Conservation (phyloP, 1,140 invertebrate species). For the Penaeus chinensis region DNA sequence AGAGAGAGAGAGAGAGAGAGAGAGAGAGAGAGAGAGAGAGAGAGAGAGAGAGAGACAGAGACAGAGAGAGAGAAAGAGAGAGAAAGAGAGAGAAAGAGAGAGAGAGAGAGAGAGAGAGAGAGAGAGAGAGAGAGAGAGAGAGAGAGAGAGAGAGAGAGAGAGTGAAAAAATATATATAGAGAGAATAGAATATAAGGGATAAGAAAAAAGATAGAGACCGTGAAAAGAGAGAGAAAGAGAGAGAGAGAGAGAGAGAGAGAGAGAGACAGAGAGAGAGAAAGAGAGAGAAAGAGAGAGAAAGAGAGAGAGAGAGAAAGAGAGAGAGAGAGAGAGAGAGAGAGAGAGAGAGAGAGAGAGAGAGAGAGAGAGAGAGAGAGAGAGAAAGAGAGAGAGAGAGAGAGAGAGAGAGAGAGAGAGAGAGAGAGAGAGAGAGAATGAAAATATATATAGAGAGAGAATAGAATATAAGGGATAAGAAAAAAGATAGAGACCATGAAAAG, state of each 20-base stretch:
- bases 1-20: not conserved
- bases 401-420: not conserved
- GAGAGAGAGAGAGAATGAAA: not conserved
- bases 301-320: not conserved
- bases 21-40: not conserved
- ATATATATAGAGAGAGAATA: too few species aligned
- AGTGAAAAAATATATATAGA: not conserved
- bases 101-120: not conserved
- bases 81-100: not conserved
- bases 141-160: not conserved
- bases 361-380: not conserved
- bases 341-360: not conserved
- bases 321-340: not conserved
- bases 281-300: too few species aligned
- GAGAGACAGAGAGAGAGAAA: not conserved
- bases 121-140: not conserved
- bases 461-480: not conserved
- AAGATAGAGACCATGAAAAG: not conserved
- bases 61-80: not conserved
- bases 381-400: not conserved
- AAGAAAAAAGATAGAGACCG: not conserved
- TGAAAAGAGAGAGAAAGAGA: too few species aligned
- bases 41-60: not conserved
- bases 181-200: not conserved
- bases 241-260: not conserved